Evolutionary conservation across 2,113 vertebrate genomes (phyloP).

Genomic region (Saccopteryx bilineata): DNA sequence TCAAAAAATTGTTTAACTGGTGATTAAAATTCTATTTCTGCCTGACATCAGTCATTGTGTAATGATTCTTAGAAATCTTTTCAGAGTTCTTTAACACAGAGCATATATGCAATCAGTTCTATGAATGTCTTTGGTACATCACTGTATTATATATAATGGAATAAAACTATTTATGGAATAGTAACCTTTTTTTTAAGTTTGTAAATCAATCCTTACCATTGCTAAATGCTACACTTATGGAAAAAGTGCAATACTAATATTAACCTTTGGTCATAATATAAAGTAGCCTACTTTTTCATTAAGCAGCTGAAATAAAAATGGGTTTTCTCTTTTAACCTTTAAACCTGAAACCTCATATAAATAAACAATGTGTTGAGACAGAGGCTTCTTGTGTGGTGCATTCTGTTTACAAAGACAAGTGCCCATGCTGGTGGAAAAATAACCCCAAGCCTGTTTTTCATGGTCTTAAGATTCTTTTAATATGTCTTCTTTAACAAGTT

Average conservation of each 20-base stretch:
- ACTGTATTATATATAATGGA: not conserved
- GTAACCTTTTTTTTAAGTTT: not conserved
- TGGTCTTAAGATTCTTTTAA: slow-evolving; percentile 31
- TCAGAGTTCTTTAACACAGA: slow-evolving; percentile 55
- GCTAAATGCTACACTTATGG: not conserved
- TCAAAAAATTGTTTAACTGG: not conserved
- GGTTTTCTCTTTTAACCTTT: slow-evolving; percentile 28
- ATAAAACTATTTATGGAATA: slow-evolving; percentile 56
- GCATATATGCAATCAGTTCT: slow-evolving; percentile 20
- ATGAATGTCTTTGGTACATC: not conserved
- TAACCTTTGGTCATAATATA: slow-evolving; percentile 18
- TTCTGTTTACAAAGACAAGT: not conserved
- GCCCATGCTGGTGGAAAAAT: not conserved
- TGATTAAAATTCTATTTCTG: slow-evolving; percentile 67
- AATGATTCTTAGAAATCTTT: slow-evolving; percentile 54
- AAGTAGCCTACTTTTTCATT: slow-evolving; percentile 42
- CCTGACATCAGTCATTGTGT: not conserved
- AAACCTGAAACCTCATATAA: not conserved
- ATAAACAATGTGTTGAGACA: not conserved
- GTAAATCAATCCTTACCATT: not conserved
- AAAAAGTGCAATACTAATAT: slow-evolving; percentile 6
- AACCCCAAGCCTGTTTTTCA: not conserved
- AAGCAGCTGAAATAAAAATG: slow-evolving; percentile 3
- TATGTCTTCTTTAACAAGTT: slow-evolving; percentile 23
- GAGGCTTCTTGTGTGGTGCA: not conserved